These are phyloP conservation scores for Mustela lutreola DNA, from an alignment of 2,113 vertebrate genomes.

Conservation along the genomic window DNA sequence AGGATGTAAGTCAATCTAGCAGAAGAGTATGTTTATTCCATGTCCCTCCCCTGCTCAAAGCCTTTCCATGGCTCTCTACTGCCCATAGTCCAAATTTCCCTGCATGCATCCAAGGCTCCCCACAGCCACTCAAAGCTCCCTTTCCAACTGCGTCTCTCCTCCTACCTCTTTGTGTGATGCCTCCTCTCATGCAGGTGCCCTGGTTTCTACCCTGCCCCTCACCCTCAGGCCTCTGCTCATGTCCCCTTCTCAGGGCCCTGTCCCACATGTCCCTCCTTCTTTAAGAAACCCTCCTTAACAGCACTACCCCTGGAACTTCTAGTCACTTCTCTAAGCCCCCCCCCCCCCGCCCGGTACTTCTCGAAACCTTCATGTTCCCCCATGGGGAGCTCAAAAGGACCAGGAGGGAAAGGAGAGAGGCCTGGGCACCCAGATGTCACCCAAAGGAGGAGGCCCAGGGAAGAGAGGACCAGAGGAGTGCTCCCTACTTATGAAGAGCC, in stretches of 20 bases:
- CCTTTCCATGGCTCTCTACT: background rate
- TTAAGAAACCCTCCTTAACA: no score
- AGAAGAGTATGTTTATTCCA: background rate
- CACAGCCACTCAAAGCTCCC: background rate
- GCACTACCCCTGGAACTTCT: background rate
- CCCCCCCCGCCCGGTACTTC: background rate
- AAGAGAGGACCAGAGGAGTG: background rate
- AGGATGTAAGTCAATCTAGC: no score
- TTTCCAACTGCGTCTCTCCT: no score
- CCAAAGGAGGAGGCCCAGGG: background rate
- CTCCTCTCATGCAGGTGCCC: no score
- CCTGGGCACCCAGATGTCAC: background rate
- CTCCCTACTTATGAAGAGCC: background rate
- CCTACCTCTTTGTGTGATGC: accelerated
- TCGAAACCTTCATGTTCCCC: background rate
- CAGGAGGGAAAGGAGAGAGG: background rate
- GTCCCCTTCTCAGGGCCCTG: background rate
- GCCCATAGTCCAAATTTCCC: slow-evolving; percentile 66
- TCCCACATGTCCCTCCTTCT: background rate
- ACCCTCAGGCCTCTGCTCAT: background rate
- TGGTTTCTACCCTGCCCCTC: no score
- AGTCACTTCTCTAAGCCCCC: background rate
- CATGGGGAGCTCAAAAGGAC: background rate
- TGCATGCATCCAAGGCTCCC: background rate
- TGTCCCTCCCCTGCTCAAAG: background rate